phyloP scores from a whole-genome alignment of 1,140 invertebrate genomes.

The Neoseiulus cucumeris region DNA sequence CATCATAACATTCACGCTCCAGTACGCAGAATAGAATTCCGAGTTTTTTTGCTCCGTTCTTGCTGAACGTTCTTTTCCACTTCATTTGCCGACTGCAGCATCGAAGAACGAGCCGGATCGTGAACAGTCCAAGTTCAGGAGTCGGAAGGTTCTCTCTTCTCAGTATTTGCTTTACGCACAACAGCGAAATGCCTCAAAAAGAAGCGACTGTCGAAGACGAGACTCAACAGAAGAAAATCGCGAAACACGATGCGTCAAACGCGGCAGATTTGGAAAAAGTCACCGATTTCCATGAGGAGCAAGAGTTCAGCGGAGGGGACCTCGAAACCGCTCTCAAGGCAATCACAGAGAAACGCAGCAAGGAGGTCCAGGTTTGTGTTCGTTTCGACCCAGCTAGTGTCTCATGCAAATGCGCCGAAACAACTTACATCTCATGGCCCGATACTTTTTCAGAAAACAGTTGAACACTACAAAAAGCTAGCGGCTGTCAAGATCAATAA shows the following conservation, averaged over 20 bases:
- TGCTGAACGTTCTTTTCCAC: too few species aligned
- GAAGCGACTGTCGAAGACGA: slow-evolving; percentile 11
- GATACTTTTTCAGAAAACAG: not conserved
- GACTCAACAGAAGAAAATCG: not conserved
- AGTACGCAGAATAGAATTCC: too few species aligned
- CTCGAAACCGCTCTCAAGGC: slow-evolving; percentile 9
- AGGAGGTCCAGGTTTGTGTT: not conserved
- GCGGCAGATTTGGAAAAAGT: slow-evolving; percentile 13
- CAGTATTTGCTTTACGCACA: too few species aligned
- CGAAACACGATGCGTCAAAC: slow-evolving; percentile 11
- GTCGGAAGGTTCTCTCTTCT: too few species aligned
- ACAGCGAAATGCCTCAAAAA: not conserved
- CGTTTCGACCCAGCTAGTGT: too few species aligned
- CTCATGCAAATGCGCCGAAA: too few species aligned
- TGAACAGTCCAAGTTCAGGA: too few species aligned
- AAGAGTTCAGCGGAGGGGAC: slow-evolving; percentile 11
- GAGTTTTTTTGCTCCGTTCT: too few species aligned
- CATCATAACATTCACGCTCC: too few species aligned
- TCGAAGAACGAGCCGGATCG: too few species aligned
- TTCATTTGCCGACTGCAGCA: too few species aligned
- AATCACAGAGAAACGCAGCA: slow-evolving; percentile 8
- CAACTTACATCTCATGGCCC: too few species aligned
- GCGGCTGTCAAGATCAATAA: slow-evolving; percentile 9
- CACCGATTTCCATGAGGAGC: slow-evolving; percentile 13
- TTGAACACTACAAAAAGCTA: not conserved